Base-by-base conservation (phyloP, 2,113 vertebrate species). In the Tachysurus fulvidraco region DNA sequence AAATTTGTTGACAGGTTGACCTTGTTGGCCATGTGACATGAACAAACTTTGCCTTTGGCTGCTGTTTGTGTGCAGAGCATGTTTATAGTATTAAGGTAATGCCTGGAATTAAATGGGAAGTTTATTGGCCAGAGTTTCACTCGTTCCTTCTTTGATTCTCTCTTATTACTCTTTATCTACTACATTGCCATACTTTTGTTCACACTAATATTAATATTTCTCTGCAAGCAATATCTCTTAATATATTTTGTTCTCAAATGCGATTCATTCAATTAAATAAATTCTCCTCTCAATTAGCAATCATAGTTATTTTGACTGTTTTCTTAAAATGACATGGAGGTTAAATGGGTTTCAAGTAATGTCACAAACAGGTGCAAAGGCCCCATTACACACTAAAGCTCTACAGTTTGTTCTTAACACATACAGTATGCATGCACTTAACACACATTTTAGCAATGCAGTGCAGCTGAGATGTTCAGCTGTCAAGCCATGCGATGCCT, bases 341-440 rank as follows among this genome's bases (percentile, higher is more conserved):
- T 80, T 30, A 80, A 30, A 52, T 28, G 16, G 12, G 28, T 16
- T 80, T 67, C 28, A 3, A 41, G 89, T 88, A 89, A 86, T 83
- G 87, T 86, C 69, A 85, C 78, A 69, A 92, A 93, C 94, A 94
- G 93, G 93, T 94, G 94, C 60, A 82, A 65, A 79, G 77, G 46
- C 79, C 55, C 21, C 76, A 89, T 88, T 91, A 80, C 78, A 88
- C 60, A 59, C 62, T 28, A 64, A 46, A 67, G 57, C 8, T 3
- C 64, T 19, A 78, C 41, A 88, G 36, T 60, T 54, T 50, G 30
- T 71, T 28, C 60, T 21, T 78, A 88, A 78, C 57, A 55, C 21
- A 16, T 85, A 69, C 54, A 28, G 36, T 85, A 46, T 67, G 21
- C 57, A 30, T 88, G 67, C 50, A 85, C 50, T 74, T 82, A 82